These are phyloP conservation scores for Zapornia atra DNA, from an alignment of 2,113 vertebrate genomes.

Conservation along the genomic window DNA sequence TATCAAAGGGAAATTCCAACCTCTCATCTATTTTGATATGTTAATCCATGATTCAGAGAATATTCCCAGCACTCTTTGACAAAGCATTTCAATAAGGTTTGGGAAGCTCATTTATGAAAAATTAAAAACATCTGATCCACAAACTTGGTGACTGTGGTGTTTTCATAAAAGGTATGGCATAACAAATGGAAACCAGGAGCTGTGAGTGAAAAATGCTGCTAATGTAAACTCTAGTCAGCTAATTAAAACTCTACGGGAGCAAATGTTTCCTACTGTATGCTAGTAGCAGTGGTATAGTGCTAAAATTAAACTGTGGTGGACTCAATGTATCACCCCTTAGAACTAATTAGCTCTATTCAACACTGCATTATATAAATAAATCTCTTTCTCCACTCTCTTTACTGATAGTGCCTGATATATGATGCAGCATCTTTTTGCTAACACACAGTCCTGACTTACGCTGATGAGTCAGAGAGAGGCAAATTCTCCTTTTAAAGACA, in stretches of 20 bases:
- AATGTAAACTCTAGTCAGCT: not conserved
- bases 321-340: not conserved
- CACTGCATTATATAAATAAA: not conserved
- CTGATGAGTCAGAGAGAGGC: not conserved
- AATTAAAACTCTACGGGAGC: not conserved
- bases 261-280: not conserved
- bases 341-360: not conserved
- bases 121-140: not conserved
- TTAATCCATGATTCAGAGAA: not conserved
- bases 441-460: not conserved
- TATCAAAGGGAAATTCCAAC: not conserved
- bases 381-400: not conserved
- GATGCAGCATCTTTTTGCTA: not conserved
- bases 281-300: not conserved
- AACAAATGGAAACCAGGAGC: not conserved
- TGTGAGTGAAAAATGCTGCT: not conserved
- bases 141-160: not conserved
- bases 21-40: not conserved
- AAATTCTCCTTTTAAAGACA: not conserved
- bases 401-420: not conserved
- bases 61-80: not conserved
- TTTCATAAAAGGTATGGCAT: not conserved
- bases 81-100: not conserved
- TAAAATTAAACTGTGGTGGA: not conserved
- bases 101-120: not conserved